These are phyloP conservation scores for Zaprionus inermis DNA, from an alignment of 1,140 invertebrate genomes.

Conservation along the genomic window DNA sequence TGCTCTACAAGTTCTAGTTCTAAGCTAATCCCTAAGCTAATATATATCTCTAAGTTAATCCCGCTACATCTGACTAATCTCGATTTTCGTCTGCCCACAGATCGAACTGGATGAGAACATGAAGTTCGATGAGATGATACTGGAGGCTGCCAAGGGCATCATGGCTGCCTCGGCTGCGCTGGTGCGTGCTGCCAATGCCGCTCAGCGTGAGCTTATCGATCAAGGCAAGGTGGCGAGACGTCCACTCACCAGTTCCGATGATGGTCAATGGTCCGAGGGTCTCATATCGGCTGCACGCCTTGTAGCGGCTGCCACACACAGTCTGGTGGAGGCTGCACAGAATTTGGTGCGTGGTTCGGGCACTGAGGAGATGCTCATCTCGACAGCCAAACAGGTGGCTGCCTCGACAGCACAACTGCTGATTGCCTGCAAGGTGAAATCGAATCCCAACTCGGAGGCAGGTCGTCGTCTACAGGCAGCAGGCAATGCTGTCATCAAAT, in stretches of 20 bases:
- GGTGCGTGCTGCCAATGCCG: constrained; percentile 97
- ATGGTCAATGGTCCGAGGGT: constrained; percentile 99
- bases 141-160: constrained; percentile 99
- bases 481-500: constrained; percentile 98
- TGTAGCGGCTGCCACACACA: constrained; percentile 98
- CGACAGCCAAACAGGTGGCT: constrained; percentile 98
- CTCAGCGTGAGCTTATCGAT: constrained; percentile 96
- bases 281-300: constrained; percentile 97
- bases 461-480: constrained; percentile 97
- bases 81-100: constrained; percentile 34
- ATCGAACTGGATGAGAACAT: constrained; percentile 95
- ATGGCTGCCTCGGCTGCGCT: constrained; percentile 97
- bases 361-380: constrained; percentile 98
- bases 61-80: not conserved
- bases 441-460: constrained; percentile 96
- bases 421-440: constrained; percentile 99
- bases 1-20: constrained; percentile 16
- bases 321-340: constrained; percentile 98
- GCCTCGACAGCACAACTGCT: constrained; percentile 98
- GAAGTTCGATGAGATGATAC: constrained; percentile 99
- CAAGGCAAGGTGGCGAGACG: constrained; percentile 92
- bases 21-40: not conserved
- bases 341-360: constrained; percentile 97
- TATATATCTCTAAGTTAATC: not conserved
- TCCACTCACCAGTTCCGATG: constrained; percentile 93